phyloP scores from a whole-genome alignment of 2,888 invertebrate genomes.

The Latrodectus elegans region DNA sequence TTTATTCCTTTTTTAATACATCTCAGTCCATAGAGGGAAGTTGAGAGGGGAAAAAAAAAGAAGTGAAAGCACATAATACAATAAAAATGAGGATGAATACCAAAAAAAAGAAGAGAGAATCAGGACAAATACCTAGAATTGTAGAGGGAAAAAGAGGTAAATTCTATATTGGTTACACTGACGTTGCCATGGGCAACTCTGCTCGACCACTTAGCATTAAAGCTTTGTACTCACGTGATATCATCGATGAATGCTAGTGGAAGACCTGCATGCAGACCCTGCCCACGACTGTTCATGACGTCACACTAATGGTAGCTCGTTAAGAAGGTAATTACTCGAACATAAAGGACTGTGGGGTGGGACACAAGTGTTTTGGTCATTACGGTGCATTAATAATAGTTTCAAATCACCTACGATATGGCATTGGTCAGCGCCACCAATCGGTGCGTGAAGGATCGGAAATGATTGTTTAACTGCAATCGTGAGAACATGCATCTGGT shows the following conservation, averaged over 20 bases:
- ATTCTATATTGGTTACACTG: slow-evolving; percentile 56
- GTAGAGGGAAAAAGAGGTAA: not conserved
- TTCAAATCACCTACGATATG: slow-evolving; percentile 46
- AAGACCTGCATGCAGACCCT: slow-evolving; percentile 9
- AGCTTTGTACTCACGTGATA: slow-evolving; percentile 59
- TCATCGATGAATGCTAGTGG: slow-evolving; percentile 32
- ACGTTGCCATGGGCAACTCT: slow-evolving; percentile 68
- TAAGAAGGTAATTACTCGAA: slow-evolving; percentile 64
- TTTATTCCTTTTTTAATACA: slow-evolving; percentile 18
- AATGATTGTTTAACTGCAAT: not conserved
- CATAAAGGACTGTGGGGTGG: slow-evolving; percentile 12
- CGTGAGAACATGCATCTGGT: not conserved
- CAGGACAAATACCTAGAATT: not conserved
- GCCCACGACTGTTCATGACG: slow-evolving; percentile 55
- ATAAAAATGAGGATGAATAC: not conserved
- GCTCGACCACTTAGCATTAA: slow-evolving; percentile 66
- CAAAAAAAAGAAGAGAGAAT: slow-evolving; percentile 18
- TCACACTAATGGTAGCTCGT: slow-evolving; percentile 56
- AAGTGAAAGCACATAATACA: not conserved
- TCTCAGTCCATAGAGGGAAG: slow-evolving; percentile 11
- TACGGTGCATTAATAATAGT: slow-evolving; percentile 62
- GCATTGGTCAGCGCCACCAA: slow-evolving; percentile 45
- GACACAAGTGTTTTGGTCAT: slow-evolving; percentile 47
- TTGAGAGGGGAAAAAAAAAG: not conserved
- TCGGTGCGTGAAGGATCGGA: slow-evolving; percentile 7